Conservation (phyloP, 1,140 invertebrate species). For the Cydia strobilella region DNA sequence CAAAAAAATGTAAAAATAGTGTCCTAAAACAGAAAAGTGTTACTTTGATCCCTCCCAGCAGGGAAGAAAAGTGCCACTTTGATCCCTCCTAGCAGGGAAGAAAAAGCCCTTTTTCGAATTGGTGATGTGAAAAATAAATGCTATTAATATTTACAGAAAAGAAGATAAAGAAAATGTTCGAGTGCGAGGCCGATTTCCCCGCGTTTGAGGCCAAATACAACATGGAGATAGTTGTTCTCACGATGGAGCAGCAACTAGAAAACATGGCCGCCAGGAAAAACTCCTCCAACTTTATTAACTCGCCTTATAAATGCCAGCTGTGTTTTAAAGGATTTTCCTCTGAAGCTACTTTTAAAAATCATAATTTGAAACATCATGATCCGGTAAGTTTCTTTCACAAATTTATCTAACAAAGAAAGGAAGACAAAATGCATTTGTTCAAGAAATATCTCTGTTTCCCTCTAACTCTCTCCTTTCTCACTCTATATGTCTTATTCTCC, state of each 20-base stretch:
- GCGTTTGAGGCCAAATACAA: slow-evolving; percentile 15
- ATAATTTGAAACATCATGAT: slow-evolving; percentile 17
- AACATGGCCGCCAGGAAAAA: slow-evolving; percentile 15
- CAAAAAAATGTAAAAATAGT: too few species aligned
- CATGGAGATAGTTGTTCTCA: not conserved
- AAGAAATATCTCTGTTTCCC: too few species aligned
- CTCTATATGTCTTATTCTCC: too few species aligned
- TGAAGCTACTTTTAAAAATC: slow-evolving; percentile 18
- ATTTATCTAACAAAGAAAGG: too few species aligned
- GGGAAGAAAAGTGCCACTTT: too few species aligned
- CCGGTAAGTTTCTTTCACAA: not conserved
- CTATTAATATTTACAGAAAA: not conserved
- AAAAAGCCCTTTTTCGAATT: too few species aligned
- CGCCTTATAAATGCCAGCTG: not conserved
- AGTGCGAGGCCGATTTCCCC: slow-evolving; percentile 13
- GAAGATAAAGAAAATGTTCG: slow-evolving; percentile 26
- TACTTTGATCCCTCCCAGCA: too few species aligned
- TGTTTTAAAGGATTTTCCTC: slow-evolving; percentile 15
- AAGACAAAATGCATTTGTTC: too few species aligned
- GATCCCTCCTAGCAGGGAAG: too few species aligned
- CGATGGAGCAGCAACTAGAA: slow-evolving; percentile 1
- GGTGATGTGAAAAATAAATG: too few species aligned
- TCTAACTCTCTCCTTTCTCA: too few species aligned
- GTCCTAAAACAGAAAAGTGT: too few species aligned
- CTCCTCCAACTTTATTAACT: not conserved